These are phyloP conservation scores for Tetranychus truncatus DNA, from an alignment of 2,888 invertebrate species.

Conservation along the genomic window DNA sequence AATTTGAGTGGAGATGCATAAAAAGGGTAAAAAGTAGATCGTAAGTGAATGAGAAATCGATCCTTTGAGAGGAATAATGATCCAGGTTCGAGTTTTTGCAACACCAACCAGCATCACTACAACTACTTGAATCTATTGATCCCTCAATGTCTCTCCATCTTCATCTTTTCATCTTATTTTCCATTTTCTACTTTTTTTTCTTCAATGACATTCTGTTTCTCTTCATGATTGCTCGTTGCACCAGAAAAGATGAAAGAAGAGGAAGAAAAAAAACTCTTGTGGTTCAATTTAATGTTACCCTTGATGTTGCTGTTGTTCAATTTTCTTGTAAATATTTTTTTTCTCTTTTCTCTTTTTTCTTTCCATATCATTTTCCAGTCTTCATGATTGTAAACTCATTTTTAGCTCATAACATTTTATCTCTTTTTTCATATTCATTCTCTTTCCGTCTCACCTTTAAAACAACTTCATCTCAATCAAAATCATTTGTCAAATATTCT, in stretches of 20 bases:
- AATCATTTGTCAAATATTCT: background rate
- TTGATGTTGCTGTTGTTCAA: background rate
- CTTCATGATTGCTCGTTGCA: background rate
- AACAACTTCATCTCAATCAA: background rate
- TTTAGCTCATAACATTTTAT: background rate
- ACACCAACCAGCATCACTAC: no score
- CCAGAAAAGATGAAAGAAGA: background rate
- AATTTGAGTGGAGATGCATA: no score
- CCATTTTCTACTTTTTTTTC: background rate
- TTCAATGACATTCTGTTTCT: background rate
- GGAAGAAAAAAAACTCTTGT: background rate
- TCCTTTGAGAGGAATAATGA: background rate
- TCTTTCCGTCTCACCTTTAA: constrained; percentile 15
- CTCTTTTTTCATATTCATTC: constrained; percentile 9
- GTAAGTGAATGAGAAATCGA: background rate
- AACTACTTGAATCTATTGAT: background rate
- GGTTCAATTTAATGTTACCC: background rate
- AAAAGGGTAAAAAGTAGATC: background rate
- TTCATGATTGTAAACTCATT: background rate
- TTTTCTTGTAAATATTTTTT: background rate
- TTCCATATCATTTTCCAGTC: background rate
- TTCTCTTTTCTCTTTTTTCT: background rate
- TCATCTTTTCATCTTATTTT: background rate
- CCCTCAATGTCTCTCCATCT: background rate
- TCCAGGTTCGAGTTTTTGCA: background rate